Evolutionary conservation across 1,140 invertebrate genomes (phyloP).

Genomic region (Listronotus bonariensis): DNA sequence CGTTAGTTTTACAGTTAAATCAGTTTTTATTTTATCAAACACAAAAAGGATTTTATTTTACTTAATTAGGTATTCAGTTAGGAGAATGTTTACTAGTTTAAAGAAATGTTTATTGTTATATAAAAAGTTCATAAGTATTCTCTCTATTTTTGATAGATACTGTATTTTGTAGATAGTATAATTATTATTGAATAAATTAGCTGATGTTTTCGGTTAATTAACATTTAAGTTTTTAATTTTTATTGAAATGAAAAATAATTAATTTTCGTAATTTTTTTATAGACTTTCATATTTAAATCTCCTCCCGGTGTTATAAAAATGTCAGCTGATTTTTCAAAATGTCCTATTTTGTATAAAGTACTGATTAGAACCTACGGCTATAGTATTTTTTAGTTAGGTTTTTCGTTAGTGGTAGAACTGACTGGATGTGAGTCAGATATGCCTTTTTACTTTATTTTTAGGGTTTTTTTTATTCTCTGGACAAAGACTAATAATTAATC

Average conservation of each 20-base stretch:
- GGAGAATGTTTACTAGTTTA: not conserved
- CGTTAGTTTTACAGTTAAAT: too few relatives aligned
- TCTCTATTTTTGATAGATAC: slow-evolving; percentile 17
- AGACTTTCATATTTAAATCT: slow-evolving; percentile 33
- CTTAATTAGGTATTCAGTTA: not conserved
- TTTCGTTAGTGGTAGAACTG: slow-evolving; percentile 26
- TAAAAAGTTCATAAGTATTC: slow-evolving; percentile 12
- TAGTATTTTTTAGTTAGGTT: slow-evolving; percentile 34
- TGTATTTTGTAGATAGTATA: slow-evolving; percentile 26
- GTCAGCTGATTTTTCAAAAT: slow-evolving; percentile 41
- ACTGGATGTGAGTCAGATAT: slow-evolving; percentile 14
- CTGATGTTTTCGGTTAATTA: not conserved
- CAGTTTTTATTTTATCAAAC: not conserved
- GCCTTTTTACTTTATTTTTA: slow-evolving; percentile 33
- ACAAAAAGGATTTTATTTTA: not conserved
- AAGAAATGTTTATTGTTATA: slow-evolving; percentile 1
- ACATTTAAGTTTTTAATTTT: slow-evolving; percentile 2
- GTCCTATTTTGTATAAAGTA: slow-evolving; percentile 49
- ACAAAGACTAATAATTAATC: too few relatives aligned
- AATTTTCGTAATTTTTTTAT: slow-evolving; percentile 1
- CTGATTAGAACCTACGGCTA: slow-evolving; percentile 44
- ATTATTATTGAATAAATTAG: slow-evolving; percentile 14
- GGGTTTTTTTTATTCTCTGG: too few relatives aligned
- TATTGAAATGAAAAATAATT: not conserved
- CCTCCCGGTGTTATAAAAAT: slow-evolving; percentile 28